A percentile compares a stretch with the other conserved stretches of the same genome.
These are phyloP conservation scores for Eilema griseolum DNA, from an alignment of 2,888 invertebrate species.

Conservation along the genomic window DNA sequence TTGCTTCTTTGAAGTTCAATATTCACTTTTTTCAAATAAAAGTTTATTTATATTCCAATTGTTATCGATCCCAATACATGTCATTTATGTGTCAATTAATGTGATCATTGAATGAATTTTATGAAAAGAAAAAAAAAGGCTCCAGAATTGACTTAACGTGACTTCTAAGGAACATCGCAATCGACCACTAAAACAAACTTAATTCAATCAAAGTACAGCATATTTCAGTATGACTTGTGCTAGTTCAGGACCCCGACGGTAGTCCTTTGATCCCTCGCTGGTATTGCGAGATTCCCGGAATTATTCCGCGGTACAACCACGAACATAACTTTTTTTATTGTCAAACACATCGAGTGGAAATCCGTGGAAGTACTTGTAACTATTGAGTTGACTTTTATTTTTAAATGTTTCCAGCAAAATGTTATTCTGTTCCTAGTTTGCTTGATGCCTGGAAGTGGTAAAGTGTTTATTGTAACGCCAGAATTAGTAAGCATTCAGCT, in stretches of 20 bases:
- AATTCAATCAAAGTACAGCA: conserved; percentile 18
- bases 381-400: neutral
- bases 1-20: too few relatives aligned
- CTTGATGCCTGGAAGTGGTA: too few relatives aligned
- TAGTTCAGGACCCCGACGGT: conserved; percentile 34
- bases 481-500: too few relatives aligned
- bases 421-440: too few relatives aligned
- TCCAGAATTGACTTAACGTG: neutral
- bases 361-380: neutral
- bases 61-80: too few relatives aligned
- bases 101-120: too few relatives aligned
- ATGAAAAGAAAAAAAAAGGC: too few relatives aligned
- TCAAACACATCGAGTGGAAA: conserved; percentile 8
- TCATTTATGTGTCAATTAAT: too few relatives aligned
- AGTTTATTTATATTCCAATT: too few relatives aligned
- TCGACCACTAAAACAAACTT: conserved; percentile 15
- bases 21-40: too few relatives aligned
- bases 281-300: conserved; percentile 22
- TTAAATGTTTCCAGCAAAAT: neutral
- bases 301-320: conserved; percentile 20
- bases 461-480: too few relatives aligned
- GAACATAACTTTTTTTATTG: conserved; percentile 16
- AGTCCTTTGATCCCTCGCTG: conserved; percentile 42
- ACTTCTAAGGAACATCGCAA: neutral
- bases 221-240: conserved; percentile 32